A percentile compares a stretch with the other conserved stretches of the same genome.
phyloP scores from a whole-genome alignment of 2,113 vertebrate genomes.

The Dasyprocta punctata region DNA sequence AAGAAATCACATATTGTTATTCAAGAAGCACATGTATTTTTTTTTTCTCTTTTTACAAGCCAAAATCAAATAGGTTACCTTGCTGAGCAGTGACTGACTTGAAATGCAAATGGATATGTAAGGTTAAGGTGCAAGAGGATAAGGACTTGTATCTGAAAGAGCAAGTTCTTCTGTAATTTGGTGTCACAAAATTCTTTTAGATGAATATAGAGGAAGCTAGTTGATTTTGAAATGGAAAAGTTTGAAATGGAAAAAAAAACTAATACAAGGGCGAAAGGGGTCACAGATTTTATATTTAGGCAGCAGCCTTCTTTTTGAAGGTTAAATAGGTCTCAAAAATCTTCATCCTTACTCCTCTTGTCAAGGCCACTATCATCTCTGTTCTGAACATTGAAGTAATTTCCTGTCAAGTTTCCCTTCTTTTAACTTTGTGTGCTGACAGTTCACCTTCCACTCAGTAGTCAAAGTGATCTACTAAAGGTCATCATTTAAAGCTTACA shows the following conservation, averaged over 20 bases:
- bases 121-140: slow-evolving; percentile 58
- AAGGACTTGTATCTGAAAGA: slow-evolving; percentile 68
- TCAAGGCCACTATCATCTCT: neutral
- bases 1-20: slow-evolving; percentile 74
- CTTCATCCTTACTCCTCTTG: neutral
- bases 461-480: neutral
- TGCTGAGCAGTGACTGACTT: slow-evolving; percentile 31
- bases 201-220: slow-evolving; percentile 29
- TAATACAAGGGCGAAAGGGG: neutral
- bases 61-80: slow-evolving; percentile 75
- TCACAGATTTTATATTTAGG: neutral
- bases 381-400: neutral
- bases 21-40: slow-evolving; percentile 72
- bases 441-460: neutral
- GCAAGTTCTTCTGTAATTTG: slow-evolving; percentile 32
- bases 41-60: slow-evolving; percentile 68
- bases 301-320: neutral
- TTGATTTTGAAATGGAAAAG: slow-evolving; percentile 45
- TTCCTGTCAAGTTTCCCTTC: neutral
- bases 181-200: slow-evolving; percentile 12
- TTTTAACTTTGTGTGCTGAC: neutral
- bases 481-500: neutral
- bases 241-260: neutral
- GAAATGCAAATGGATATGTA: slow-evolving; percentile 63
- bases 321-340: neutral